A percentile compares a stretch with the other conserved stretches of the same genome.
These are phyloP conservation scores for Callionymus lyra DNA, from an alignment of 2,113 vertebrate genomes.

Conservation along the genomic window DNA sequence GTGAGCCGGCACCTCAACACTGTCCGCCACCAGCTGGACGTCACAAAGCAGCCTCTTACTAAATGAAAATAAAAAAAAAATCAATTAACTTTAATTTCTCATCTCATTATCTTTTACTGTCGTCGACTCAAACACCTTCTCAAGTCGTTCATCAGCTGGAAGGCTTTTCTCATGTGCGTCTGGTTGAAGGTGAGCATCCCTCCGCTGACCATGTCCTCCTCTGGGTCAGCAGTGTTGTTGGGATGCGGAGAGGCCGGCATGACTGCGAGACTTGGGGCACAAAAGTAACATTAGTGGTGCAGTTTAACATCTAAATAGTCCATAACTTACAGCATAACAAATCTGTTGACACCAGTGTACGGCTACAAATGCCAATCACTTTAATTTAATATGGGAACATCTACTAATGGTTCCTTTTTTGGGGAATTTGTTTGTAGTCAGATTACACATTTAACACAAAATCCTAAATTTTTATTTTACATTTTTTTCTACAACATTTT, in stretches of 20 bases:
- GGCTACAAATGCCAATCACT: too few species aligned
- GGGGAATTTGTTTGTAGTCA: too few species aligned
- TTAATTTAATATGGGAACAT: too few species aligned
- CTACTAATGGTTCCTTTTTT: too few species aligned
- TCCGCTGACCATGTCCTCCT: slow-evolving; percentile 74
- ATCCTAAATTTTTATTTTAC: too few species aligned
- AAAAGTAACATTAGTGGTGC: slow-evolving; percentile 22
- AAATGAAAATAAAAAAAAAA: slow-evolving; percentile 17
- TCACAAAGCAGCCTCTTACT: slow-evolving; percentile 91
- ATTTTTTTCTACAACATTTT: too few species aligned
- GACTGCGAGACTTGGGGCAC: slow-evolving; percentile 42
- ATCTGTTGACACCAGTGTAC: too few species aligned
- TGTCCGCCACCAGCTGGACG: slow-evolving; percentile 86
- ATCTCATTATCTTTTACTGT: too few species aligned
- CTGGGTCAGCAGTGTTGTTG: slow-evolving; percentile 55
- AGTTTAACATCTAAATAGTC: too few species aligned
- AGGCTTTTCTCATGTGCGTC: slow-evolving; percentile 89
- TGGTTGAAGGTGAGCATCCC: slow-evolving; percentile 78
- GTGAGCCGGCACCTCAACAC: slow-evolving; percentile 84
- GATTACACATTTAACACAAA: too few species aligned
- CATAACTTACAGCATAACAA: too few species aligned
- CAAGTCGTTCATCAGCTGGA: slow-evolving; percentile 91
- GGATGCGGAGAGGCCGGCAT: slow-evolving; percentile 32
- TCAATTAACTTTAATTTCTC: background rate
- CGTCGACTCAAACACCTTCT: slow-evolving; percentile 68